These are phyloP conservation scores for Scomber scombrus DNA, from an alignment of 2,113 vertebrate species.

Conservation along the genomic window DNA sequence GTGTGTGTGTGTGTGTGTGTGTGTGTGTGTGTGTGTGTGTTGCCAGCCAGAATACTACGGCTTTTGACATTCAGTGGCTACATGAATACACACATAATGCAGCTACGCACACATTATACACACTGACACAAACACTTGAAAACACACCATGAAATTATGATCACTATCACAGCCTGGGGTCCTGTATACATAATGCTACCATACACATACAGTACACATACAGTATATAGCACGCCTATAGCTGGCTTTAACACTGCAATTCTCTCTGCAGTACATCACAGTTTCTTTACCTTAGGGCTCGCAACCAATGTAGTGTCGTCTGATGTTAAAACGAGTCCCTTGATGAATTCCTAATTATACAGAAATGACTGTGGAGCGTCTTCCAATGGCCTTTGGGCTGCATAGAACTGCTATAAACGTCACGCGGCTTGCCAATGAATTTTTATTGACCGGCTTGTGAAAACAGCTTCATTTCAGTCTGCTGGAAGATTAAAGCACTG, in stretches of 20 bases:
- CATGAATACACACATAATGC: conserved; percentile 4
- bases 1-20: conserved; percentile 25
- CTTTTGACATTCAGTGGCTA: conserved; percentile 39
- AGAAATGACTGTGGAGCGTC: conserved; percentile 62
- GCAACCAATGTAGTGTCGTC: conserved; percentile 54
- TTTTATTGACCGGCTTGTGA: conserved; percentile 46
- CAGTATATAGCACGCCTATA: conserved; percentile 38
- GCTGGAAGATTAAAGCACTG: conserved; percentile 34
- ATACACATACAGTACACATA: conserved; percentile 20
- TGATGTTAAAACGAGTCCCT: conserved; percentile 62
- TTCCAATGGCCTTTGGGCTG: conserved; percentile 57
- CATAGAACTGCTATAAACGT: conserved; percentile 40
- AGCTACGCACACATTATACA: conserved; percentile 16
- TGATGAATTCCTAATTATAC: conserved; percentile 74
- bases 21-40: conserved; percentile 4
- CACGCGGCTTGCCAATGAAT: conserved; percentile 51
- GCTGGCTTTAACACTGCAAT: conserved; percentile 41
- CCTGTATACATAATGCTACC: conserved; percentile 36
- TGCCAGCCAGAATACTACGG: conserved; percentile 7
- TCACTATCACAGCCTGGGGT: conserved; percentile 54
- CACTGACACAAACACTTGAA: conserved; percentile 51
- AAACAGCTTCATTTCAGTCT: conserved; percentile 39
- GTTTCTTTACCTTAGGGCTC: conserved; percentile 50
- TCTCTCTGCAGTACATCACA: conserved; percentile 49
- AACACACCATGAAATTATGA: conserved; percentile 59